Conservation (phyloP, 2,113 vertebrate species). For the Pollimyrus isidori region DNA sequence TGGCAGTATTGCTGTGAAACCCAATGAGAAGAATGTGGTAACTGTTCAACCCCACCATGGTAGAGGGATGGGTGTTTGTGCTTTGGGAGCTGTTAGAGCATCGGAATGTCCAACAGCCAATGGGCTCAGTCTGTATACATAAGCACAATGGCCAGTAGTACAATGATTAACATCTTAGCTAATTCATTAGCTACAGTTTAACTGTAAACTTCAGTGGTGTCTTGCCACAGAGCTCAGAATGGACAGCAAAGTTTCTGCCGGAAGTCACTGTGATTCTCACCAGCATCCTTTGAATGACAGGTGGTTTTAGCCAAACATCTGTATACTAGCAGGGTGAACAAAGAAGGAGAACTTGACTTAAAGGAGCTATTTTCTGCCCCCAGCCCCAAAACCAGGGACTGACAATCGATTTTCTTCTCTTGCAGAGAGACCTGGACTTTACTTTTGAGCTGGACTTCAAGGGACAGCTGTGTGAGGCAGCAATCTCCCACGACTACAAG, state of each 20-base stretch:
- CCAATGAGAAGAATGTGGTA: constrained; percentile 93
- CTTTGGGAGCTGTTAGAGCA: not conserved
- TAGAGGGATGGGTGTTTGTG: not conserved
- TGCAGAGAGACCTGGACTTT: constrained; percentile 92
- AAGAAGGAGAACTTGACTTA: not conserved
- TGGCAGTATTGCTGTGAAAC: constrained; percentile 85
- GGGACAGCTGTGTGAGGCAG: constrained; percentile 93
- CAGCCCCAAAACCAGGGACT: not conserved
- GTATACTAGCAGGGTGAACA: not conserved
- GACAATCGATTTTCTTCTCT: constrained; percentile 6
- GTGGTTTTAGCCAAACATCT: not conserved
- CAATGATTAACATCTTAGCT: not conserved
- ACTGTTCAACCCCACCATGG: constrained; percentile 39
- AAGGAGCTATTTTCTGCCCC: not conserved
- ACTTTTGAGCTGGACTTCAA: constrained; percentile 95
- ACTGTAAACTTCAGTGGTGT: not conserved
- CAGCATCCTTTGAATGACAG: not conserved
- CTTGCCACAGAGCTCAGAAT: not conserved
- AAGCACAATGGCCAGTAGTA: not conserved
- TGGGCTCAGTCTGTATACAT: not conserved
- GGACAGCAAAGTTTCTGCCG: not conserved
- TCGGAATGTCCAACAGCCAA: not conserved
- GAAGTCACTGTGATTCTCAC: not conserved
- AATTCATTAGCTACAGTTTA: not conserved
- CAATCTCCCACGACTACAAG: constrained; percentile 94